A percentile compares a stretch with the other conserved stretches of the same genome.
phyloP scores from a whole-genome alignment of 2,888 invertebrate species.

The Megaustenia siamemsis region DNA sequence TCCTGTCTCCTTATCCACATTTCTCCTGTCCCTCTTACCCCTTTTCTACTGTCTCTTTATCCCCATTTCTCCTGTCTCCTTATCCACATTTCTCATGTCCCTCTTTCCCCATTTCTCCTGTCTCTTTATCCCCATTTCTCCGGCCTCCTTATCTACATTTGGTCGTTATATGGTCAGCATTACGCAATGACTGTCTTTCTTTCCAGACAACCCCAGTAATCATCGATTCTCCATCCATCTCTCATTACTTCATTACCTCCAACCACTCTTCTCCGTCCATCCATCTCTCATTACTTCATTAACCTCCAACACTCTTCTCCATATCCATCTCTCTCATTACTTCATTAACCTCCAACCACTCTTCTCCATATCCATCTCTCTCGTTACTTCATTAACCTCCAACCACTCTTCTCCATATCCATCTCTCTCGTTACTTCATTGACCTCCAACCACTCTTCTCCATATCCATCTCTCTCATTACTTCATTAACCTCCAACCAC shows the following conservation, averaged over 20 bases:
- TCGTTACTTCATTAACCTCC: no score
- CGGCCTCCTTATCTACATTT: neutral
- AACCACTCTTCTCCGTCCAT: no score
- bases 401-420: no score
- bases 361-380: no score
- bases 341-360: no score
- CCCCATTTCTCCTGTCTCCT: neutral
- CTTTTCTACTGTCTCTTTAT: neutral
- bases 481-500: no score
- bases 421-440: no score
- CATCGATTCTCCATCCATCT: neutral
- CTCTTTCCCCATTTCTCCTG: neutral
- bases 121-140: neutral
- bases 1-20: neutral
- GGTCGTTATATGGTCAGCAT: neutral
- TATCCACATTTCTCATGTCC: neutral
- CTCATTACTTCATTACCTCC: no score
- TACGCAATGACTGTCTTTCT: neutral
- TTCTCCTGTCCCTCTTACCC: neutral
- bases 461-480: no score
- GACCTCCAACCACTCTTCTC: no score
- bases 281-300: no score
- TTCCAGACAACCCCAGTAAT: neutral
- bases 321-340: no score
- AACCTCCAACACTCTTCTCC: neutral